Conservation (phyloP, 1,140 invertebrate genomes). For the Zaprionus inermis region DNA sequence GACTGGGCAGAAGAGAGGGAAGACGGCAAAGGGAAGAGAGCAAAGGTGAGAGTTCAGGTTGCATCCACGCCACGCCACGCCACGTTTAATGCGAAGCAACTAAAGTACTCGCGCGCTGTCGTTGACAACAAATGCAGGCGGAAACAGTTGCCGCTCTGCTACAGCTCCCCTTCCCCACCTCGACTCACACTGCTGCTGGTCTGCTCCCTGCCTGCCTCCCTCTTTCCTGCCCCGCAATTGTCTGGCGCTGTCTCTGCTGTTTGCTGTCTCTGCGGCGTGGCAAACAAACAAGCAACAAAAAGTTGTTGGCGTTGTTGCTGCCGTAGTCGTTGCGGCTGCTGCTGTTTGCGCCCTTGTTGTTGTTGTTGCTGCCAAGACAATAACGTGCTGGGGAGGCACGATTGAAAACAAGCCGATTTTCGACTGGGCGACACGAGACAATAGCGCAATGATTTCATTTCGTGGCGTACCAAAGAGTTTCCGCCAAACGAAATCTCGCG, state of each 20-base stretch:
- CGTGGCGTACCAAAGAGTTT: background rate
- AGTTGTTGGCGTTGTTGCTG: background rate
- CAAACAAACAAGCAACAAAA: constrained; percentile 53
- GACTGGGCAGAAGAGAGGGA: no score
- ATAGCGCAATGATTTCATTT: constrained; percentile 40
- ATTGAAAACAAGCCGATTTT: constrained; percentile 33
- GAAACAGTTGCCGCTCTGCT: constrained; percentile 13
- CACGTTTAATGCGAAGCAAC: constrained; percentile 47
- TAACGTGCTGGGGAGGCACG: constrained; percentile 39
- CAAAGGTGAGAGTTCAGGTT: background rate
- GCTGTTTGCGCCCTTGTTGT: background rate
- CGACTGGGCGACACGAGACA: constrained; percentile 25
- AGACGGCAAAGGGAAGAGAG: background rate
- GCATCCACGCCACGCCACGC: background rate
- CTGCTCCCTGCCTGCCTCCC: constrained; percentile 12
- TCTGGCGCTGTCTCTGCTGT: constrained; percentile 14
- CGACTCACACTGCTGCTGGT: background rate
- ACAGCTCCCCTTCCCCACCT: background rate
- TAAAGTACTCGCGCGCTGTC: constrained; percentile 49
- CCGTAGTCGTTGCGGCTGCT: constrained; percentile 9
- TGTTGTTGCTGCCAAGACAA: constrained; percentile 36
- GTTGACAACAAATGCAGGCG: constrained; percentile 52
- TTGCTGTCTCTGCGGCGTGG: constrained; percentile 53
- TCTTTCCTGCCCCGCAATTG: background rate
- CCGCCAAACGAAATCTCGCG: background rate